These are phyloP conservation scores for Crenuchus spilurus DNA, from an alignment of 2,797 vertebrate species.

Conservation along the genomic window DNA sequence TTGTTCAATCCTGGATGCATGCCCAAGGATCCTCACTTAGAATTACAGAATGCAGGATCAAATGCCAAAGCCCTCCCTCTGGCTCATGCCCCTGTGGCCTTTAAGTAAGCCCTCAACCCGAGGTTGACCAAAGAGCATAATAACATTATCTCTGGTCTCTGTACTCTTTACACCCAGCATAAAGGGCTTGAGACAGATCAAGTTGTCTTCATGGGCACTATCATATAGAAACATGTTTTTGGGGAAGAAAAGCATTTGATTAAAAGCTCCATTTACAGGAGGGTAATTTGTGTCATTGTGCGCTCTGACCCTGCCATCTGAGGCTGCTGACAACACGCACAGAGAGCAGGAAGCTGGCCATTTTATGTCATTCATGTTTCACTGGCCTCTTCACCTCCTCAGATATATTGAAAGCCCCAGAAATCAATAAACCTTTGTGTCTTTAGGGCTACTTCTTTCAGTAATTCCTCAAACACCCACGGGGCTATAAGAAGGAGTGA, in stretches of 20 bases:
- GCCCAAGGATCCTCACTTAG: not conserved
- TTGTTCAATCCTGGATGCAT: not conserved
- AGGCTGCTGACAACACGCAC: not conserved
- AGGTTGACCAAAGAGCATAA: not conserved
- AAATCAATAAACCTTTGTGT: constrained; percentile 25
- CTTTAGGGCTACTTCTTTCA: constrained; percentile 5
- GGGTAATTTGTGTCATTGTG: not conserved
- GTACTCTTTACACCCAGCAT: too few relatives aligned
- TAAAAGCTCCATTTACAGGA: not conserved
- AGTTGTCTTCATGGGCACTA: not conserved
- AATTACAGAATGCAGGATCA: not conserved
- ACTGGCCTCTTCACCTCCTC: not conserved
- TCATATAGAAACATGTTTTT: not conserved
- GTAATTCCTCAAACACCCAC: constrained; percentile 5
- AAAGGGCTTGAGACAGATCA: not conserved
- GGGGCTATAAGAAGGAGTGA: not conserved
- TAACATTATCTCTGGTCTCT: too few relatives aligned
- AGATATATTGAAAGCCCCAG: constrained; percentile 1
- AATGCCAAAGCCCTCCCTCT: not conserved
- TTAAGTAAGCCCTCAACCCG: not conserved
- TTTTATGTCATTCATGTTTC: constrained; percentile 18
- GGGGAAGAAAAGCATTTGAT: not conserved
- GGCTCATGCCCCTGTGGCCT: too few relatives aligned
- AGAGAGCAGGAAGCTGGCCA: constrained; percentile 9
- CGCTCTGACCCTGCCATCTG: not conserved